Percentiles rank a stretch among this genome's conserved stretches.
These are phyloP conservation scores for Ploceus nigricollis DNA, from an alignment of 2,113 vertebrate species.

Conservation along the genomic window DNA sequence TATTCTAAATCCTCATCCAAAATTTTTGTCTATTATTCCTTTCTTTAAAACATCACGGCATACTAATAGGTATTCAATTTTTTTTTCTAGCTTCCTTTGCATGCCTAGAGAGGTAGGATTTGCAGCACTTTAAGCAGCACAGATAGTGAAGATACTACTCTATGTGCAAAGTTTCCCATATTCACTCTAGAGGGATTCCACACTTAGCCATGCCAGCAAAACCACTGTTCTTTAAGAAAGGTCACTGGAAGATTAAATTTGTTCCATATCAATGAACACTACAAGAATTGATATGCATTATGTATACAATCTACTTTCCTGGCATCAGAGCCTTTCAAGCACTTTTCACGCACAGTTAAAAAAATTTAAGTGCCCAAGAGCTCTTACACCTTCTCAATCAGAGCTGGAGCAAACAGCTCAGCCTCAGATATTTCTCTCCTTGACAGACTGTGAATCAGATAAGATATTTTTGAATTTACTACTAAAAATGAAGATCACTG, in stretches of 20 bases:
- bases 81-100: neutral
- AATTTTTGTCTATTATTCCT: neutral
- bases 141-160: neutral
- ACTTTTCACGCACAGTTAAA: neutral
- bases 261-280: slow-evolving; percentile 30
- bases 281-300: slow-evolving; percentile 50
- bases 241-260: slow-evolving; percentile 57
- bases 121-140: neutral
- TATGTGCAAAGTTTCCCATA: neutral
- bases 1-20: neutral
- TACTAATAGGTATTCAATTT: neutral
- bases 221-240: slow-evolving; percentile 11
- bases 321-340: slow-evolving; percentile 8
- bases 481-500: neutral
- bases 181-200: neutral
- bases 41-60: neutral
- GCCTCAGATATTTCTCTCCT: neutral
- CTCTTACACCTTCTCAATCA: slow-evolving; percentile 2
- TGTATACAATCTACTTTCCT: slow-evolving; percentile 43
- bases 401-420: neutral
- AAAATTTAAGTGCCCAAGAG: slow-evolving; percentile 5
- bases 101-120: neutral
- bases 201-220: slow-evolving; percentile 23
- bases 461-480: slow-evolving; percentile 23
- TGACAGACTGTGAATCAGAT: slow-evolving; percentile 18